These are phyloP conservation scores for Plagodis dolabraria DNA, from an alignment of 2,888 invertebrate genomes.

Conservation along the genomic window DNA sequence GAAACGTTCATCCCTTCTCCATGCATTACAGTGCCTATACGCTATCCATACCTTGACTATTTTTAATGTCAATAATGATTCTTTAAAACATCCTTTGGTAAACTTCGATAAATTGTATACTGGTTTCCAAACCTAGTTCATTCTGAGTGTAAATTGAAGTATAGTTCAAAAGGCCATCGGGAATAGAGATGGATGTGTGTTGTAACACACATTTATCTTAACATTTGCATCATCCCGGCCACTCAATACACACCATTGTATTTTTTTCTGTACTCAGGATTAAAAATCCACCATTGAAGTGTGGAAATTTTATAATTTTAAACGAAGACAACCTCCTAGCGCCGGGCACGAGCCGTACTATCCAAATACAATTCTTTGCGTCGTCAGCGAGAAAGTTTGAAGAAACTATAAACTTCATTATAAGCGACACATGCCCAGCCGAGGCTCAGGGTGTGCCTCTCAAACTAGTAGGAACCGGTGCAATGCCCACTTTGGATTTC, in stretches of 20 bases:
- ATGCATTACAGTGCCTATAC: too few relatives aligned
- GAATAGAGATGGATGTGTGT: too few relatives aligned
- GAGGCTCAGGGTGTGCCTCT: conserved; percentile 78
- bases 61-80: too few relatives aligned
- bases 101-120: too few relatives aligned
- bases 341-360: conserved; percentile 71
- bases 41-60: too few relatives aligned
- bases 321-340: conserved; percentile 76
- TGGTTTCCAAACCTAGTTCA: too few relatives aligned
- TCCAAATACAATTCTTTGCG: conserved; percentile 72
- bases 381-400: conserved; percentile 64
- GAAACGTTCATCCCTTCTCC: too few relatives aligned
- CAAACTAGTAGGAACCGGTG: conserved; percentile 79
- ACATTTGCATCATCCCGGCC: too few relatives aligned
- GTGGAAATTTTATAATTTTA: conserved; percentile 74
- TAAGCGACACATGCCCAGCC: conserved; percentile 79
- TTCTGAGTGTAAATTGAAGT: too few relatives aligned
- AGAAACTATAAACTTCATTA: conserved; percentile 73
- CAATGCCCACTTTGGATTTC: conserved; percentile 84
- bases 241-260: not conserved
- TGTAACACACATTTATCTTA: too few relatives aligned
- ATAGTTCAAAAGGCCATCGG: too few relatives aligned
- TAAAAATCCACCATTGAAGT: conserved; percentile 68
- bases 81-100: too few relatives aligned
- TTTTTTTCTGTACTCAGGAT: conserved; percentile 49